phyloP scores from a whole-genome alignment of 2,113 vertebrate genomes.

The Platysternon megacephalum region DNA sequence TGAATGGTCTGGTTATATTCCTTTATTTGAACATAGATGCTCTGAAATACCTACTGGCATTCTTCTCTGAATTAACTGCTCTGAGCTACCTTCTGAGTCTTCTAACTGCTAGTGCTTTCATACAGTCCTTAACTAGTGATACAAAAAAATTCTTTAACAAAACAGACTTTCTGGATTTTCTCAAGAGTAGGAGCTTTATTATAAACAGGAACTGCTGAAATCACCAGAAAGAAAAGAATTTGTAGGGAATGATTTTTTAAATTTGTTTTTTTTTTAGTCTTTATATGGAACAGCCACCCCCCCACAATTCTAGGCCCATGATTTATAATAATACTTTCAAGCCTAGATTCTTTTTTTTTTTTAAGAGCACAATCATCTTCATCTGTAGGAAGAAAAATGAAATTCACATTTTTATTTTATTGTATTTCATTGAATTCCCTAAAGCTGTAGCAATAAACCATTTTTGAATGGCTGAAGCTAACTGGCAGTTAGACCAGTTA shows the following conservation, averaged over 20 bases:
- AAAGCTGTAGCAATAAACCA: too few species aligned
- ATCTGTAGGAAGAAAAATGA: too few species aligned
- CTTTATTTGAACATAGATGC: neutral
- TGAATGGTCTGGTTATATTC: neutral
- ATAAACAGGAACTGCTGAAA: neutral
- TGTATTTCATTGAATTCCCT: too few species aligned
- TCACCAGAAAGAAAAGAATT: neutral
- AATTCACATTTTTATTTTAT: too few species aligned
- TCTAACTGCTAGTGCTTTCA: neutral
- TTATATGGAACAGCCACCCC: neutral
- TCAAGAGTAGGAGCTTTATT: neutral
- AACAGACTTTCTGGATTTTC: neutral
- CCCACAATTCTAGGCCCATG: neutral
- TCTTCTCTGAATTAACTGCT: neutral
- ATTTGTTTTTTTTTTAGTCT: neutral
- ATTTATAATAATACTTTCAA: fast-evolving
- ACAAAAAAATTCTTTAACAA: neutral
- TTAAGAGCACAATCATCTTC: too few species aligned
- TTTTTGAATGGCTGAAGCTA: too few species aligned
- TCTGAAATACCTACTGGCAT: too few species aligned
- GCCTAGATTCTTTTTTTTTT: neutral
- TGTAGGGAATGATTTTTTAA: neutral
- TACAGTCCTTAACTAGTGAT: neutral
- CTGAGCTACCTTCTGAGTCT: neutral
- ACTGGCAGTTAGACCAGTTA: too few species aligned